These are phyloP conservation scores for Otus sunia DNA, from an alignment of 2,113 vertebrate genomes.

Conservation along the genomic window DNA sequence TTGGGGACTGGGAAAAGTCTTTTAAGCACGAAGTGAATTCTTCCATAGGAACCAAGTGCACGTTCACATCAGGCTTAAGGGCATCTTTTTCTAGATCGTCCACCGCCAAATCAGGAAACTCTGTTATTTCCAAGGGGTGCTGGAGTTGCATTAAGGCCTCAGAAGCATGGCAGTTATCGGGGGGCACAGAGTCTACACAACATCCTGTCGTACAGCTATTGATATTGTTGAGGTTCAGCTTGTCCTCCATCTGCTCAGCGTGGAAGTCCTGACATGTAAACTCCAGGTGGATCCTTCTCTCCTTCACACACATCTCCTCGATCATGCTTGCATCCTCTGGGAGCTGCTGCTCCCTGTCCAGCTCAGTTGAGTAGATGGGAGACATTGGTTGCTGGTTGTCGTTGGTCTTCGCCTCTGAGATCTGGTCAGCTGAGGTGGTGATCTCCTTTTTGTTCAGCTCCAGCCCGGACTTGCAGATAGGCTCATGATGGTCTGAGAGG, in stretches of 20 bases:
- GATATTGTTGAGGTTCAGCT: constrained; percentile 80
- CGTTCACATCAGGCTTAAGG: constrained; percentile 72
- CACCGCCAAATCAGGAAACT: constrained; percentile 74
- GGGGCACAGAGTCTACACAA: constrained; percentile 63
- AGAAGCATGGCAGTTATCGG: constrained; percentile 74
- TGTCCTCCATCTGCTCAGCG: constrained; percentile 77
- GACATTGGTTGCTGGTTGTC: constrained; percentile 73
- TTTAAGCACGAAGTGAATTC: constrained; percentile 72
- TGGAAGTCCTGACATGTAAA: constrained; percentile 70
- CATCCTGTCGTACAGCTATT: constrained; percentile 74
- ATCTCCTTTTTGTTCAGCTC: constrained; percentile 83
- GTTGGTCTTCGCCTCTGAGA: constrained; percentile 74
- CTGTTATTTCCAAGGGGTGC: constrained; percentile 49
- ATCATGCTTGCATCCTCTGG: constrained; percentile 40
- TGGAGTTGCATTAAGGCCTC: constrained; percentile 74
- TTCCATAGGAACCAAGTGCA: constrained; percentile 79
- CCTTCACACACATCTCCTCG: constrained; percentile 50
- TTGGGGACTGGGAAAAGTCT: constrained; percentile 73
- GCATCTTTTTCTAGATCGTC: constrained; percentile 79
- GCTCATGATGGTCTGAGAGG: constrained; percentile 85
- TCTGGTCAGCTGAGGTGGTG: constrained; percentile 84
- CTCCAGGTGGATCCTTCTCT: constrained; percentile 73
- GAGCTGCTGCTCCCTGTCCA: constrained; percentile 57
- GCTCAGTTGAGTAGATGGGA: constrained; percentile 56
- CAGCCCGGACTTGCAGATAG: constrained; percentile 80